phyloP scores from a whole-genome alignment of 2,113 vertebrate genomes.

The Dinomys branickii region DNA sequence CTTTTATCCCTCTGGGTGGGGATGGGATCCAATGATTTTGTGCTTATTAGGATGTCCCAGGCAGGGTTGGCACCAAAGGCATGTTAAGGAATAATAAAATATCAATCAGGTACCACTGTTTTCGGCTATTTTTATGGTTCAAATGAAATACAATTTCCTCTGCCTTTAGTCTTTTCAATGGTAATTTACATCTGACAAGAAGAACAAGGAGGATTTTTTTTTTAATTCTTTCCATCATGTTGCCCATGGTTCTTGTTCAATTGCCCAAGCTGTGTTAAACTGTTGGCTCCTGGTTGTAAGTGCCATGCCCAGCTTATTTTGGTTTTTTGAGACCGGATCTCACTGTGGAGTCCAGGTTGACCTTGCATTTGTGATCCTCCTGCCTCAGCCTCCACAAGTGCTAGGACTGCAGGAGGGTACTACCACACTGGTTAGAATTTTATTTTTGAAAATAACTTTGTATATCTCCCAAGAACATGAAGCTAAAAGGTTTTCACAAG shows the following conservation, averaged over 20 bases:
- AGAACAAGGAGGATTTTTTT: not conserved
- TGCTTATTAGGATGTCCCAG: constrained; percentile 14
- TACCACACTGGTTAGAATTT: not conserved
- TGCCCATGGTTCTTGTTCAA: not conserved
- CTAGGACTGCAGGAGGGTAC: not conserved
- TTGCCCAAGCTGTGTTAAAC: not conserved
- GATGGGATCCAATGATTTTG: not conserved
- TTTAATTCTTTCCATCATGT: not conserved
- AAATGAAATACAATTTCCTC: not conserved
- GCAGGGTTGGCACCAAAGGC: not conserved
- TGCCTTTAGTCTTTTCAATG: constrained; percentile 34
- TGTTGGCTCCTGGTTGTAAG: not conserved
- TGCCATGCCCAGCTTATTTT: not conserved
- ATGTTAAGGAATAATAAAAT: not conserved
- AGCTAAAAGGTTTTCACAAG: not conserved
- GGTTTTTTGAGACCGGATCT: not conserved
- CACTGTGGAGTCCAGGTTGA: not conserved
- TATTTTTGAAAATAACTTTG: constrained; percentile 2
- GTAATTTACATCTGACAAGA: constrained; percentile 3
- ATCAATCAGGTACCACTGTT: constrained; percentile 42
- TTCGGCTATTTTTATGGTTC: constrained; percentile 23
- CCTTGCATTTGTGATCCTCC: not conserved
- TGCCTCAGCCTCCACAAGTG: not conserved
- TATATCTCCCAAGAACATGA: not conserved
- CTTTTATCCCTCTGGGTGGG: not conserved